These are phyloP conservation scores for Echeneis naucrates DNA, from an alignment of 2,797 vertebrate species.

Conservation along the genomic window DNA sequence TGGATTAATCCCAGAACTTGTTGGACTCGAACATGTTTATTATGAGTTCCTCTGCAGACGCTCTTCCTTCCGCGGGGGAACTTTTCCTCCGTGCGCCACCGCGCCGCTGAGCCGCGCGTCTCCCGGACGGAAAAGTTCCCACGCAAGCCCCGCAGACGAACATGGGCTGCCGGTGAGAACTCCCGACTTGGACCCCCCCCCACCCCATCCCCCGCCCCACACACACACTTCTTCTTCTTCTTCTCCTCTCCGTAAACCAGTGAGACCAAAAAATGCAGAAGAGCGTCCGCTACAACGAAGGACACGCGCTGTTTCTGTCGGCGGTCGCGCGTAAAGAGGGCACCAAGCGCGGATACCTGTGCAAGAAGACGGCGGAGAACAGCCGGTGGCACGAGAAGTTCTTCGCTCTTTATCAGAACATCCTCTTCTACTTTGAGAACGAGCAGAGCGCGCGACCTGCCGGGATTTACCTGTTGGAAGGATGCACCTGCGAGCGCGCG, in stretches of 20 bases:
- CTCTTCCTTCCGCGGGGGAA: conserved; percentile 67
- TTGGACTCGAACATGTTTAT: conserved; percentile 29
- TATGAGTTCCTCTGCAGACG: conserved; percentile 61
- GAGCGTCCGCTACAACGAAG: conserved; percentile 94
- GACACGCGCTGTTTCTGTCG: conserved; percentile 92
- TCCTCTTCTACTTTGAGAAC: conserved; percentile 96
- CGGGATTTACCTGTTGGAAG: conserved; percentile 95
- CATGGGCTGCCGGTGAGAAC: conserved; percentile 58
- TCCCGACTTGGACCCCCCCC: neutral
- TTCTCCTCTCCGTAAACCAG: conserved; percentile 9
- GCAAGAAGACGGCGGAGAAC: conserved; percentile 93
- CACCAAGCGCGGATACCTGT: conserved; percentile 89
- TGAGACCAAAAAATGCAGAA: conserved; percentile 88
- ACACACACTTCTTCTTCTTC: conserved; percentile 18
- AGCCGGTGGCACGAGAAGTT: conserved; percentile 94
- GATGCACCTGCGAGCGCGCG: conserved; percentile 92
- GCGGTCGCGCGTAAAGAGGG: conserved; percentile 92
- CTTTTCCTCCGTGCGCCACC: conserved; percentile 74
- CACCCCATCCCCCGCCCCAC: no score
- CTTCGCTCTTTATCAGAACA: conserved; percentile 94
- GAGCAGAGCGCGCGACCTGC: conserved; percentile 92
- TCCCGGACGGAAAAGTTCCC: conserved; percentile 70
- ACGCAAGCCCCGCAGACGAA: conserved; percentile 4
- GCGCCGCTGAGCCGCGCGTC: conserved; percentile 49
- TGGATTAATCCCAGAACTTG: conserved; percentile 58